These are phyloP conservation scores for Lasius fuliginosus DNA, from an alignment of 2,888 invertebrate genomes.

Conservation along the genomic window DNA sequence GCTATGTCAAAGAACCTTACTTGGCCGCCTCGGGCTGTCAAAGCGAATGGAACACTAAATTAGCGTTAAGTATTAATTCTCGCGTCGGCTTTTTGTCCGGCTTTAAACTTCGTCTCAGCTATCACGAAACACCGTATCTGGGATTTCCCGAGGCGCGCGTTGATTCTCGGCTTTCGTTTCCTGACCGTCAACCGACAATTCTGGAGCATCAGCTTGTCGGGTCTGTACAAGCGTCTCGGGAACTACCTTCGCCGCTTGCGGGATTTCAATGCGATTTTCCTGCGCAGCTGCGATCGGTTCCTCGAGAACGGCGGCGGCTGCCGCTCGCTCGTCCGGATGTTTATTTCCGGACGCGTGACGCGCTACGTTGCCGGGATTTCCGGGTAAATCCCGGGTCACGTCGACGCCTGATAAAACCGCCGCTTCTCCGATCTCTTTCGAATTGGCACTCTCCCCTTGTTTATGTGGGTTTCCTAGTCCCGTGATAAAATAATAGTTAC, in stretches of 20 bases:
- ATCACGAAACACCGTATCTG: neutral
- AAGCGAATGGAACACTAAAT: slow-evolving; percentile 29
- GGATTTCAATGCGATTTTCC: slow-evolving; percentile 27
- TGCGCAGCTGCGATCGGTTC: slow-evolving; percentile 13
- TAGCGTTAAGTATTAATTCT: slow-evolving; percentile 36
- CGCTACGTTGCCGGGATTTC: slow-evolving; percentile 25
- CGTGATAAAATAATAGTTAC: slow-evolving; percentile 3
- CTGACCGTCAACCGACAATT: slow-evolving; percentile 24
- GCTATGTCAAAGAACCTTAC: slow-evolving; percentile 17
- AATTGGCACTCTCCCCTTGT: neutral
- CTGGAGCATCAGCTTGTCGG: slow-evolving; percentile 41
- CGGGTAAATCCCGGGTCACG: slow-evolving; percentile 11
- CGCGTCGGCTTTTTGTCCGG: slow-evolving; percentile 3
- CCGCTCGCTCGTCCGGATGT: slow-evolving; percentile 10
- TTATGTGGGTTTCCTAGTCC: slow-evolving; percentile 29
- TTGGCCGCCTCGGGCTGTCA: neutral
- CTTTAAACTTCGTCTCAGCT: slow-evolving; percentile 4
- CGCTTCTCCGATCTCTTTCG: neutral
- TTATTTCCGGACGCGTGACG: slow-evolving; percentile 36
- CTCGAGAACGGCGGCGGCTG: neutral
- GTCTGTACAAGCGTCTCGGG: slow-evolving; percentile 42
- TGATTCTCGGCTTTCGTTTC: slow-evolving; percentile 26
- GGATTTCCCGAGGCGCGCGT: slow-evolving; percentile 29
- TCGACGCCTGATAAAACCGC: slow-evolving; percentile 16
- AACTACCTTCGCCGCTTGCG: slow-evolving; percentile 24